Base-by-base conservation (phyloP, 2,113 vertebrate species). In the Mus spicilegus region DNA sequence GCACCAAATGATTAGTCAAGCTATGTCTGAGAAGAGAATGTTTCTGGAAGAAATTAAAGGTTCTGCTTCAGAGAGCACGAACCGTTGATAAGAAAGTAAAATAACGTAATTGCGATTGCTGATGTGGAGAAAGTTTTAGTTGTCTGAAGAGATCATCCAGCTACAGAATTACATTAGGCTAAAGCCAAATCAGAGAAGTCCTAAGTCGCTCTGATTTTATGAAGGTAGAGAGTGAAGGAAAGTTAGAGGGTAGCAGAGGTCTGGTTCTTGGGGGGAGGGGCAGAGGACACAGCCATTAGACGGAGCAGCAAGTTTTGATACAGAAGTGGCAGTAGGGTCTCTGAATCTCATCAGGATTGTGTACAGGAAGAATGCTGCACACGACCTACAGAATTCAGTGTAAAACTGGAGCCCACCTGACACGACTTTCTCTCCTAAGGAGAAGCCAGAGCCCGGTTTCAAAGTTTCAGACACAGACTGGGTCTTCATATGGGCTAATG, bases 41-140 rank as follows among this genome's bases (percentile, higher is more conserved):
- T 77, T 86, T 22, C n/a, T 82, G 56, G 82, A 89, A 58, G 78
- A 90, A 75, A 76, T 85, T 56, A 90, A 39, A 90, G 26, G 16
- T 42, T 80, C n/a, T 58, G n/a, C n/a, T 56, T 51, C 30, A 69
- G 28, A 56, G 51, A 58, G 12, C 16, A 77, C 0, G 26, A 0
- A 58, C 14, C 46, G 33, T 54, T 67, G 30, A 69, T 77, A 67
- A 90, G 46, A 89, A 75, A 77, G 67, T 28, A 86, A 77, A 94
- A 70, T 30, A 75, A 30, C 2, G 0, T 77, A n/a, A 86, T 36
- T 90, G 28, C 49, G 56, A 49, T 67, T 90, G 58, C 49, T 36
- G 28, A n/a, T 46, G 22, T 90, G n/a, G 28, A 94, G 36, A 84
- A 54, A 65, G 26, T 51, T 75, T 94, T 42, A 54, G 42, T 36